Evolutionary conservation across 2,888 invertebrate species (phyloP).

Genomic region (Volucella inflata): DNA sequence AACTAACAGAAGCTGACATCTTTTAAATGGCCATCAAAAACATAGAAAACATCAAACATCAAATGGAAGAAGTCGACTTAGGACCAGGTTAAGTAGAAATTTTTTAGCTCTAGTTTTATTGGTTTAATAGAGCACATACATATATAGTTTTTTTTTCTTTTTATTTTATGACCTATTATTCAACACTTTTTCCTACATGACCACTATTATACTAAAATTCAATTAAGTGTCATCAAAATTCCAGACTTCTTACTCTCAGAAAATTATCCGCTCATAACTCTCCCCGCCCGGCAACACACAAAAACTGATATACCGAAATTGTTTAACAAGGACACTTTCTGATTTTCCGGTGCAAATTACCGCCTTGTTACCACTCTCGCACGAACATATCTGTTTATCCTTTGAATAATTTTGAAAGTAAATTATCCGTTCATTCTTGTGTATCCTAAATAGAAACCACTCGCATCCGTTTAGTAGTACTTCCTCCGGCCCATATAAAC

Average conservation of each 20-base stretch:
- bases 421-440: slow-evolving; percentile 23
- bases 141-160: too few relatives aligned
- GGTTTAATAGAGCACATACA: too few relatives aligned
- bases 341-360: slow-evolving; percentile 34
- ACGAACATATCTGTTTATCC: neutral
- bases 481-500: slow-evolving; percentile 13
- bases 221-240: slow-evolving; percentile 1
- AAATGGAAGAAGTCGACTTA: too few relatives aligned
- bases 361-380: neutral
- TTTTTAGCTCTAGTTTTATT: too few relatives aligned
- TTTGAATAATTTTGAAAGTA: slow-evolving; percentile 26
- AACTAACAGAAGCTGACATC: too few relatives aligned
- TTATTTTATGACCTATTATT: too few relatives aligned
- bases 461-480: slow-evolving; percentile 22
- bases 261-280: slow-evolving; percentile 25
- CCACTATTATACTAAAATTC: too few relatives aligned
- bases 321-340: slow-evolving; percentile 33
- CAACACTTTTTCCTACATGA: too few relatives aligned
- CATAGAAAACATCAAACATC: too few relatives aligned
- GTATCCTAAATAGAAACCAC: slow-evolving; percentile 40
- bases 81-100: too few relatives aligned
- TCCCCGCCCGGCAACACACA: slow-evolving; percentile 9
- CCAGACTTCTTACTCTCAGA: neutral
- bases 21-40: too few relatives aligned
- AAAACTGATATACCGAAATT: slow-evolving; percentile 1